Evolutionary conservation across 2,888 invertebrate species (phyloP).

Genomic region (Phasia obesa): DNA sequence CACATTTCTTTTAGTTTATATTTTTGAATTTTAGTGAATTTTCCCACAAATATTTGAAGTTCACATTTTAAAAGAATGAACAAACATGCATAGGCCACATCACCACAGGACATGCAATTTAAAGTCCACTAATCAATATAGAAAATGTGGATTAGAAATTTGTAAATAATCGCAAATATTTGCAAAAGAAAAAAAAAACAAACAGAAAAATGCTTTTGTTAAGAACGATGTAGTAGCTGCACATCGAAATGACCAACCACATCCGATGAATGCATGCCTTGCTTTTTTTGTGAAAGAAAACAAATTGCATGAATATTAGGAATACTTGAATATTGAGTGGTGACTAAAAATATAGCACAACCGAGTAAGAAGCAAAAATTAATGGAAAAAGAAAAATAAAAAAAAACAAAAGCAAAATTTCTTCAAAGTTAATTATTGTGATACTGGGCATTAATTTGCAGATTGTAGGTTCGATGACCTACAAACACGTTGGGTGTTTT

Average conservation of each 20-base stretch:
- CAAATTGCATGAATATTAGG: constrained; percentile 6
- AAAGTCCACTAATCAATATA: constrained; percentile 60
- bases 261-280: constrained; percentile 59
- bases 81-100: too few relatives aligned
- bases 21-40: too few relatives aligned
- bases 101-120: constrained; percentile 47
- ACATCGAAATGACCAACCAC: constrained; percentile 59
- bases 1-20: too few relatives aligned
- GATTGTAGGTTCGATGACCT: too few relatives aligned
- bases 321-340: background rate
- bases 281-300: constrained; percentile 52
- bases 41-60: too few relatives aligned
- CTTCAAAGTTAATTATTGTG: too few relatives aligned
- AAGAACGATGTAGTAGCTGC: background rate
- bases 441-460: too few relatives aligned
- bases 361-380: too few relatives aligned
- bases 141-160: constrained; percentile 57
- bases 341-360: constrained; percentile 17
- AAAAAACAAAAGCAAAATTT: too few relatives aligned
- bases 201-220: background rate
- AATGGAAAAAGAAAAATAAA: too few relatives aligned
- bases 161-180: constrained; percentile 53
- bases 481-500: too few relatives aligned
- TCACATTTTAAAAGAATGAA: too few relatives aligned
- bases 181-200: constrained; percentile 1